Base-by-base conservation (phyloP, 2,888 invertebrate species). In the Cephus nigrinus region DNA sequence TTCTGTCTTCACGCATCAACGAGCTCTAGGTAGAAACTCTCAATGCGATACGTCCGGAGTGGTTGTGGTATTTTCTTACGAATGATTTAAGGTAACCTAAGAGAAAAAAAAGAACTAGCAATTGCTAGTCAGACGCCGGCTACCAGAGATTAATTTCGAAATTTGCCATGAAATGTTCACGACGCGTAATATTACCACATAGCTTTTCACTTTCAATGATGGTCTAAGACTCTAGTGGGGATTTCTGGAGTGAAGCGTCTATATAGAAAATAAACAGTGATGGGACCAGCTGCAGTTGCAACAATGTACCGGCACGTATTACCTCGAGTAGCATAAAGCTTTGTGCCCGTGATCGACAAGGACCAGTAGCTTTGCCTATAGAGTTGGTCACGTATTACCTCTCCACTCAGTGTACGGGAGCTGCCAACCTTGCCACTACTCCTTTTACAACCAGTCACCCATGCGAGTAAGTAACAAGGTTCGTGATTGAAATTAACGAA, bases 321-420 rank as follows among this genome's bases (percentile, higher is more conserved):
- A 32, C 75, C 68, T 78, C 69, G 77, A 76, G 79, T 76, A 78
- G 73, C 77, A 55, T 55, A 55, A 55, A 55, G 23, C 40, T 55
- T 23, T 15, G 35, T 75, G 73, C 36, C 77, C 55, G 34, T 68
- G 30, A n/a, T 33, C 75, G n/a, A 31, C 55, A 34, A 55, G 68
- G 68, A 40, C 55, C 68, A 68, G 33, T 68, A 75, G 32, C 75
- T 76, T 76, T 33, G 81, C 82, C 86, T 85, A 87, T 88, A 88
- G 84, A 87, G 76, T 78, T 80, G 81, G 88, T 88, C 88, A 88
- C 88, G 88, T 88, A 85, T 86, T 82, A 78, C 81, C 88, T 84
- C 88, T 88, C 82, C 78, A 80, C 40, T 23, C 23, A 55, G 40
- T 23, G 40, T 23, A n/a, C 71, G 31, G 71, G 71, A 77, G 73